phyloP scores from a whole-genome alignment of 2,888 invertebrate genomes.

The Caenorhabditis afra region DNA sequence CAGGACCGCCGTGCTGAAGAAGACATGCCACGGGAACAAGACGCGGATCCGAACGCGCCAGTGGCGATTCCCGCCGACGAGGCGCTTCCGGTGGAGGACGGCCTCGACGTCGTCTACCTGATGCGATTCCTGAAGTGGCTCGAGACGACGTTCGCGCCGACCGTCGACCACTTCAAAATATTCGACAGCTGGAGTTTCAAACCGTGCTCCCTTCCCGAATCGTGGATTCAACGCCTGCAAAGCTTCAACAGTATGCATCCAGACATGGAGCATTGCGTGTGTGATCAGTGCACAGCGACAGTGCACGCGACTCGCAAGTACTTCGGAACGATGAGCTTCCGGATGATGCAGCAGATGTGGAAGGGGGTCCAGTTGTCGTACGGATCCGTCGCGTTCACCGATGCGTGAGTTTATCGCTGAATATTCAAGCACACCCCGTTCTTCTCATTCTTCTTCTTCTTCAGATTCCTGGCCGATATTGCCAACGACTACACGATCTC shows the following conservation, averaged over 20 bases:
- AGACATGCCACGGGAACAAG: not conserved
- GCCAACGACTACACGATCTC: constrained; percentile 17
- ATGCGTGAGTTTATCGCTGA: constrained; percentile 34
- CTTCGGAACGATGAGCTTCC: constrained; percentile 27
- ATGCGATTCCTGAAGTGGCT: constrained; percentile 21
- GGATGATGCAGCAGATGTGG: constrained; percentile 11
- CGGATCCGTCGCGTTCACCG: constrained; percentile 10
- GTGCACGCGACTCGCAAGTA: not conserved
- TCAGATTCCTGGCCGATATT: constrained; percentile 40
- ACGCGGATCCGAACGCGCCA: not conserved
- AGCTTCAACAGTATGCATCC: constrained; percentile 36
- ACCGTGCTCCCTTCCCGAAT: constrained; percentile 21
- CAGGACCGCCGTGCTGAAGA: no score
- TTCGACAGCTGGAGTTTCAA: constrained; percentile 39
- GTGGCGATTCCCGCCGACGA: no score
- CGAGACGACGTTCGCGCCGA: constrained; percentile 20
- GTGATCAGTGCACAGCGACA: constrained; percentile 12
- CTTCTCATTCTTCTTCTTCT: not conserved
- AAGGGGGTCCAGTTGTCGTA: not conserved
- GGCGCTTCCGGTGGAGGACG: not conserved
- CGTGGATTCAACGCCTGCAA: not conserved
- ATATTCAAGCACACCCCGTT: not conserved
- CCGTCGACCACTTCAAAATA: constrained; percentile 17
- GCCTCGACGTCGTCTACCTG: not conserved
- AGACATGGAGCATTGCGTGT: constrained; percentile 37